Percentiles rank a stretch among this genome's conserved stretches.
These are phyloP conservation scores for Daphoenositta chrysoptera DNA, from an alignment of 2,113 vertebrate genomes.

Conservation along the genomic window DNA sequence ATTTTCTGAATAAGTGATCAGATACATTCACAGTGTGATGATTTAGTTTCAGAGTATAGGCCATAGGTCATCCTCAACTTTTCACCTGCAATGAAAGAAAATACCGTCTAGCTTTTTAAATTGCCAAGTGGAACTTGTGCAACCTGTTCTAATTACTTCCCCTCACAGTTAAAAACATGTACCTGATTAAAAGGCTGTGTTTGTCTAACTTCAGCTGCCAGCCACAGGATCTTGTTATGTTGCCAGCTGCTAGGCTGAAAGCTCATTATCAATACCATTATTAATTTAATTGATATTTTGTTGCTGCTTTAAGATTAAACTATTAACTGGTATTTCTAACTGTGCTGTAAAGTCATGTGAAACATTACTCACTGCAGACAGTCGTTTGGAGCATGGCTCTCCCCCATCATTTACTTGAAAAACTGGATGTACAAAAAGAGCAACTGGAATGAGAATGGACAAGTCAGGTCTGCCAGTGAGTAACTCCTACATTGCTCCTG, in stretches of 20 bases:
- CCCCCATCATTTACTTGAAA: background rate
- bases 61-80: background rate
- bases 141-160: constrained; percentile 7
- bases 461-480: background rate
- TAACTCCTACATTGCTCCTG: background rate
- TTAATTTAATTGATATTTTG: background rate
- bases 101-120: background rate
- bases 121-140: background rate
- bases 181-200: background rate
- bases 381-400: background rate
- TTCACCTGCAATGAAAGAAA: background rate
- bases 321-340: background rate
- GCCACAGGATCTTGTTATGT: background rate
- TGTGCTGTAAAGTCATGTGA: background rate
- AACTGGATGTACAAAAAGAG: background rate
- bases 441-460: background rate
- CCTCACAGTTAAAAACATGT: background rate
- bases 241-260: background rate
- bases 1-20: background rate
- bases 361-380: background rate
- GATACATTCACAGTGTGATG: background rate
- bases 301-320: background rate
- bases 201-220: background rate
- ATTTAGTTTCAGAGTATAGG: background rate
- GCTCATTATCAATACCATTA: background rate